Evolutionary conservation across 2,797 vertebrate genomes (phyloP).

Genomic region (Aselliscus stoliczkanus): DNA sequence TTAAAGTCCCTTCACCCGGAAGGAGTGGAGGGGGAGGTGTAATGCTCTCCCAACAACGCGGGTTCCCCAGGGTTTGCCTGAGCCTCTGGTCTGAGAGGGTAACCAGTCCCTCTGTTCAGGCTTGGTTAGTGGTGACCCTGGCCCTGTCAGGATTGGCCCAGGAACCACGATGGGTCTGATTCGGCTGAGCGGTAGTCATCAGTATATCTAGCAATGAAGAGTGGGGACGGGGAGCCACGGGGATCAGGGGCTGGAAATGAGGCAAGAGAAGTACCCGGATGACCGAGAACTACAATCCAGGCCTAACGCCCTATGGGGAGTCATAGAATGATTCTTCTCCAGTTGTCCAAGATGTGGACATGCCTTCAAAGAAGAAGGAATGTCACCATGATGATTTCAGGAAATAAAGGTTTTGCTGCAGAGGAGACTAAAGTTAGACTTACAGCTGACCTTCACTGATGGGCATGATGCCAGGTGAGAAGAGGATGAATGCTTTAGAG

Average conservation of each 20-base stretch:
- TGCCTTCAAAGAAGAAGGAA: neutral
- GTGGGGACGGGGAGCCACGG: fast-evolving
- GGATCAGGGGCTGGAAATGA: neutral
- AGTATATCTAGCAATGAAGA: neutral
- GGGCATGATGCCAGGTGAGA: neutral
- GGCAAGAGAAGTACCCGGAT: neutral
- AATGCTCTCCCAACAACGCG: neutral
- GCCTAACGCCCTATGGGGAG: neutral
- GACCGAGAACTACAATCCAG: neutral
- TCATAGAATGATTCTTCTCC: neutral
- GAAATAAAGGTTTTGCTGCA: neutral
- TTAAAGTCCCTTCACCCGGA: neutral
- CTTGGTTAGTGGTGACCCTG: neutral
- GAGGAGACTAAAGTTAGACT: neutral
- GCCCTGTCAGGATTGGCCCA: neutral
- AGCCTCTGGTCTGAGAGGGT: neutral
- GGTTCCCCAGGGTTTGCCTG: neutral
- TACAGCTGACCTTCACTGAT: neutral
- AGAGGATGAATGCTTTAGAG: neutral
- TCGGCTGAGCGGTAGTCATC: neutral
- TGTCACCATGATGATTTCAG: neutral
- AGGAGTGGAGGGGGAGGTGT: neutral
- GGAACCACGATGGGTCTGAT: neutral
- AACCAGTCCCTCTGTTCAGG: fast-evolving
- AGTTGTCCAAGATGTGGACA: neutral